Evolutionary conservation across 2,113 vertebrate genomes (phyloP).

Genomic region (Megalops atlanticus): DNA sequence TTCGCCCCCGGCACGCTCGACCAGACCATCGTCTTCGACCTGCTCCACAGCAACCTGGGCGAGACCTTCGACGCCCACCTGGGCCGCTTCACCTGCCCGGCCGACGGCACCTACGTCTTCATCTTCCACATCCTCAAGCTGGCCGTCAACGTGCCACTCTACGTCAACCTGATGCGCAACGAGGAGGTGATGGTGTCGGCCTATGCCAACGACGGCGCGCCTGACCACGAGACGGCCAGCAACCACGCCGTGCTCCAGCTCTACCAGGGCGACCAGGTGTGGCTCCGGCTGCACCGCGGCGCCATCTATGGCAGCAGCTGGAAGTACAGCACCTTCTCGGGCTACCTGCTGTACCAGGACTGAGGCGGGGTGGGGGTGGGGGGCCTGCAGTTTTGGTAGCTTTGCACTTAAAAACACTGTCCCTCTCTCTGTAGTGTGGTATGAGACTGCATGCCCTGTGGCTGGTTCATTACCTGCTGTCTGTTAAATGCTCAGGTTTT

Average conservation of each 20-base stretch:
- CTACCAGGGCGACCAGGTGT: conserved; percentile 93
- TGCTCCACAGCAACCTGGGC: conserved; percentile 89
- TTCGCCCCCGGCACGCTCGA: conserved; percentile 92
- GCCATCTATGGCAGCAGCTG: conserved; percentile 98
- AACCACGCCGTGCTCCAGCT: conserved; percentile 93
- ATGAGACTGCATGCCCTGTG: not conserved
- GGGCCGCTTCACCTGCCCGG: conserved; percentile 89
- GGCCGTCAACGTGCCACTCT: conserved; percentile 93
- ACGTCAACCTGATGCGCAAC: conserved; percentile 97
- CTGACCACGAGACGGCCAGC: conserved; percentile 95
- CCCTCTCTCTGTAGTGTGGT: conserved; percentile 20
- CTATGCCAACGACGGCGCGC: conserved; percentile 95
- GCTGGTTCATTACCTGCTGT: not conserved
- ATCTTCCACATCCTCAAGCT: conserved; percentile 97
- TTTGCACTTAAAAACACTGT: conserved; percentile 54
- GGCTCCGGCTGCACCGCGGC: conserved; percentile 91
- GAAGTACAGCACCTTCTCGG: conserved; percentile 98
- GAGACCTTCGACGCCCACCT: conserved; percentile 88
- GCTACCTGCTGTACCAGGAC: conserved; percentile 96
- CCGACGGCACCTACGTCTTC: conserved; percentile 92
- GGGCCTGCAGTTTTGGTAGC: conserved; percentile 29
- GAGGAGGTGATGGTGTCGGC: conserved; percentile 94
- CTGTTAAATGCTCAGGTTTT: conserved; percentile 7
- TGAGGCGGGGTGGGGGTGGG: conserved; percentile 60
- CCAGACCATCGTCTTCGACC: conserved; percentile 93